Evolutionary conservation across 2,797 vertebrate species (phyloP), one percentile per base, ranked within the genome.

Genomic region (Scleropages formosus): DNA sequence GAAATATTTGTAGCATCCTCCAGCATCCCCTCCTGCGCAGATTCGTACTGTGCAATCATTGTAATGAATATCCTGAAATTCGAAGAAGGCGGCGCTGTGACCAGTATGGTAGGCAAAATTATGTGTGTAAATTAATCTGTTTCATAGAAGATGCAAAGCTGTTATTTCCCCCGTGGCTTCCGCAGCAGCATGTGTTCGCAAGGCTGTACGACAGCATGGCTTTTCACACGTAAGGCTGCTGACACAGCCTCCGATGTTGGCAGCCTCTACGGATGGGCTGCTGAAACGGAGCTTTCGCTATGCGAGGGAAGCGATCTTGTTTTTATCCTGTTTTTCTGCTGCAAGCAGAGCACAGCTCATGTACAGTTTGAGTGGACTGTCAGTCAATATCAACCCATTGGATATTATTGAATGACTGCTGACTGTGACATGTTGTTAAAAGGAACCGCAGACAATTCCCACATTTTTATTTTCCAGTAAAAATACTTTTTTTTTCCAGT

Each of bases 351-450:
- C 15, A 26, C 16, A 26, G 58, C 7, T 71, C 24, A 51, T 6
- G n/a, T n/a, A n/a, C n/a, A n/a, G 18, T 70, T 70, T 70, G 20
- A 70, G 22, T 47, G 22, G 49, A 58, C 65, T 68, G 65, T 47
- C 24, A 39, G 49, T 58, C 22, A 31, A 26, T 26, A 47, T 53
- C 58, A 56, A 71, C 24, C 39, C 51, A 56, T 24, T 56, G 49
- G 56, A 9, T 56, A 39, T 71, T 58, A 71, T 56, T 51, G 68
- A 56, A 24, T 31, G 68, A 71, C 51, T 51, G 24, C 51, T 51
- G 24, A 51, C 24, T 56, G 53, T 3, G n/a, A n/a, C 53, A 3
- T 12, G 9, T 53, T 18, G 53, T 56, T 56, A 56, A 56, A 12
- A 56, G 51, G 68, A 20, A 11, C 24, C n/a, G 9, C 31, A 9